phyloP scores from a whole-genome alignment of 2,797 vertebrate genomes.

The Clangula hyemalis region DNA sequence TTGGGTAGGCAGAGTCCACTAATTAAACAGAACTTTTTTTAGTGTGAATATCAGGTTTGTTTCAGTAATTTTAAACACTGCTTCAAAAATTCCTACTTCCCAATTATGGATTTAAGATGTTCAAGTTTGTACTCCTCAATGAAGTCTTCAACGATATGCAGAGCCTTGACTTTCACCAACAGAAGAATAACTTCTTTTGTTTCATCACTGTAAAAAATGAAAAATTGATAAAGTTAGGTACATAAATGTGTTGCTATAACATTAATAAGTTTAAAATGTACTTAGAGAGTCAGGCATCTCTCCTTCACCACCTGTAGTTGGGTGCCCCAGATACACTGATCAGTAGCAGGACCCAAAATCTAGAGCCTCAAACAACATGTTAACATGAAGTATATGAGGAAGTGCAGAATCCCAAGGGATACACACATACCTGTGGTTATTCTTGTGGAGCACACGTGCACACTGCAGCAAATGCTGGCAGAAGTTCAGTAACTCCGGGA shows the following conservation, averaged over 20 bases:
- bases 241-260: no score
- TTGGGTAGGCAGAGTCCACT: neutral
- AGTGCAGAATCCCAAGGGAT: neutral
- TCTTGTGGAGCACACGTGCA: constrained; percentile 76
- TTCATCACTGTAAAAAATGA: constrained; percentile 61
- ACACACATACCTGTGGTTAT: constrained; percentile 53
- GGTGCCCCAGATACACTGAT: neutral
- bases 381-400: neutral
- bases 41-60: neutral
- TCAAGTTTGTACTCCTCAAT: constrained; percentile 83
- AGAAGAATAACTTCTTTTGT: constrained; percentile 82
- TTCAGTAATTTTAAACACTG: neutral
- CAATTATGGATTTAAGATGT: constrained; percentile 69
- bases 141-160: constrained; percentile 80
- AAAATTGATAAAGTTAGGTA: neutral
- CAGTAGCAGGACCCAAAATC: neutral
- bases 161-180: constrained; percentile 84
- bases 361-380: neutral
- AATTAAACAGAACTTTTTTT: neutral
- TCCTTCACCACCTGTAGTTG: neutral
- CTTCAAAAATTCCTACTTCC: neutral
- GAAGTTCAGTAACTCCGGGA: constrained; percentile 87
- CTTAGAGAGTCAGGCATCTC: neutral
- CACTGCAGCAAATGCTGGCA: constrained; percentile 84
- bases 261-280: neutral